Evolutionary conservation across 2,113 vertebrate species (phyloP).

Genomic region (Chunga burmeisteri): DNA sequence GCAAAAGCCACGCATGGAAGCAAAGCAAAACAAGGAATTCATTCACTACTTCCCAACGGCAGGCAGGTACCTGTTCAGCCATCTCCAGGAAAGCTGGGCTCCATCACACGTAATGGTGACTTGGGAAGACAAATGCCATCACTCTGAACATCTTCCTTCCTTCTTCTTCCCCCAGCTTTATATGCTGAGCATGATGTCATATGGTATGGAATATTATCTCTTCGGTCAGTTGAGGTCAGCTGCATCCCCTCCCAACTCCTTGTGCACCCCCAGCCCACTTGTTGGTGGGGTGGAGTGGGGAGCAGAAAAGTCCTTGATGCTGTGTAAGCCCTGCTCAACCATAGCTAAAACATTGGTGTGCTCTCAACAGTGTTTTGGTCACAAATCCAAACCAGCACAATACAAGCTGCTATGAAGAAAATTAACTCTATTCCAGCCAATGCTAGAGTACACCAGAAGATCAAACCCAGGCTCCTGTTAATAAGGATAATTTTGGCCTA

Average conservation of each 20-base stretch:
- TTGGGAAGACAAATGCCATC: not conserved
- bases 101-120: accelerated
- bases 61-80: not conserved
- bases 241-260: not conserved
- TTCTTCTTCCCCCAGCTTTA: not conserved
- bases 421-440: not conserved
- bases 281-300: accelerated
- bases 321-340: not conserved
- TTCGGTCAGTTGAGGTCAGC: accelerated
- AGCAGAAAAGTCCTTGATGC: not conserved
- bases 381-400: not conserved
- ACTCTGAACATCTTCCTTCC: too few species aligned
- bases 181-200: not conserved
- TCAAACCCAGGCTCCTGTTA: not conserved
- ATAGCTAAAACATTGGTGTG: not conserved
- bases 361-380: accelerated
- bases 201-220: not conserved
- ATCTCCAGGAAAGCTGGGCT: not conserved
- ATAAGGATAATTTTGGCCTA: not conserved
- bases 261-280: not conserved
- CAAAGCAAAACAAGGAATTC: not conserved
- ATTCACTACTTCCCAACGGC: not conserved
- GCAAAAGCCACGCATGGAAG: not conserved
- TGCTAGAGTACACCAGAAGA: not conserved
- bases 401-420: not conserved